phyloP scores from a whole-genome alignment of 2,797 vertebrate species.

The Mormyrops boulengeri region DNA sequence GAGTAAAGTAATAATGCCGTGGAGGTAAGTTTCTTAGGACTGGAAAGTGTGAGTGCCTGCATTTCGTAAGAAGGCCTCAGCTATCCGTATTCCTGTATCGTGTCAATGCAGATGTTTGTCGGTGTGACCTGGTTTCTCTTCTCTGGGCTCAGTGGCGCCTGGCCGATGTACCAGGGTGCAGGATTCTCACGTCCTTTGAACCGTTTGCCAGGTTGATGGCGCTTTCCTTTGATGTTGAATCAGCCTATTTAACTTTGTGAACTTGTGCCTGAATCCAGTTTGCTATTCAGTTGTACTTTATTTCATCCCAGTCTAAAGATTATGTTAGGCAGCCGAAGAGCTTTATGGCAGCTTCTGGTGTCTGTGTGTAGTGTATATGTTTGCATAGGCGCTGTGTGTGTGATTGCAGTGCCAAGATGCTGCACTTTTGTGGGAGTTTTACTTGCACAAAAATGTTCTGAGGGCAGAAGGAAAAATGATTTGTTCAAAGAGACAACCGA shows the following conservation, averaged over 20 bases:
- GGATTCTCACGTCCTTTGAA: not conserved
- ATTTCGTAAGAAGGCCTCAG: not conserved
- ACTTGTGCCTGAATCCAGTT: not conserved
- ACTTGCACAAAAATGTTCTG: not conserved
- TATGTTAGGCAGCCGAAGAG: not conserved
- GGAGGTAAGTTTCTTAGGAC: not conserved
- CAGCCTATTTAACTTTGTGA: not conserved
- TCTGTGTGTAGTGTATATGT: not conserved
- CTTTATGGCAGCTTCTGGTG: not conserved
- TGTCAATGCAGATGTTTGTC: not conserved
- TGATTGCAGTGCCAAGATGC: not conserved
- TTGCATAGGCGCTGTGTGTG: not conserved
- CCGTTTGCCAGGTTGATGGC: not conserved
- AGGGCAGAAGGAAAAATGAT: not conserved
- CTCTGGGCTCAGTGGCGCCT: not conserved
- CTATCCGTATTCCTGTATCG: not conserved
- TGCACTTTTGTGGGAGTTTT: not conserved
- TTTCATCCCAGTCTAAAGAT: not conserved
- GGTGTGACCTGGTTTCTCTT: not conserved
- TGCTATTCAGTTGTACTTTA: not conserved
- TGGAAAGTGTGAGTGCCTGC: not conserved
- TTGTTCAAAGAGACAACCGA: not conserved
- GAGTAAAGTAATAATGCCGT: not conserved
- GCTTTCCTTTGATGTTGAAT: not conserved
- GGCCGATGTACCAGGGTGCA: not conserved